Evolutionary conservation across 2,888 invertebrate species (phyloP).

Genomic region (Neocrepidodera transversa): DNA sequence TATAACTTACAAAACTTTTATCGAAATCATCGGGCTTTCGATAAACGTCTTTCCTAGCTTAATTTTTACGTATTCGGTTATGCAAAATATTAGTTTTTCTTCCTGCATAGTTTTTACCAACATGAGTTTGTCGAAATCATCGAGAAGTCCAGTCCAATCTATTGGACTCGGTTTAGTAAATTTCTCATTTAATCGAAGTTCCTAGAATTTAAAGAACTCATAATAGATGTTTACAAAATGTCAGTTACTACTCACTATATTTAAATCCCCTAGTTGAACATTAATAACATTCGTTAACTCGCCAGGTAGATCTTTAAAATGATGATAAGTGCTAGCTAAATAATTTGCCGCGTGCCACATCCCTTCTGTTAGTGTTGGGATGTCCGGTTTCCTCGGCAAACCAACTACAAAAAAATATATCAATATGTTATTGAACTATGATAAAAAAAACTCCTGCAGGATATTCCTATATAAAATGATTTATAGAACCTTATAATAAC

Average conservation of each 20-base stretch:
- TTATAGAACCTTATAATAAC: constrained; percentile 6
- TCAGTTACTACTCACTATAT: constrained; percentile 63
- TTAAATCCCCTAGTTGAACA: constrained; percentile 68
- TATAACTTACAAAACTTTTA: constrained; percentile 69
- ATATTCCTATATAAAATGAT: neutral
- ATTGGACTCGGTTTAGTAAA: constrained; percentile 33
- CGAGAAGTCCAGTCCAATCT: constrained; percentile 71
- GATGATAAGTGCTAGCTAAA: constrained; percentile 65
- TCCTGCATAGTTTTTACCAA: constrained; percentile 78
- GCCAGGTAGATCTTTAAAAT: constrained; percentile 64
- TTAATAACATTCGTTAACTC: constrained; percentile 66
- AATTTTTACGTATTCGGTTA: constrained; percentile 78
- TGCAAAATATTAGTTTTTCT: constrained; percentile 82
- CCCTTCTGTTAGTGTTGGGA: constrained; percentile 67
- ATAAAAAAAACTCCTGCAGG: neutral
- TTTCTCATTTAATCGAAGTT: neutral
- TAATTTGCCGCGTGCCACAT: constrained; percentile 76
- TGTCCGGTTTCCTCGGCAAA: constrained; percentile 66
- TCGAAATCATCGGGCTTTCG: constrained; percentile 79
- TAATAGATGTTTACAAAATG: too few species aligned
- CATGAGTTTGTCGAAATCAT: constrained; percentile 81
- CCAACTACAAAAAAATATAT: constrained; percentile 15
- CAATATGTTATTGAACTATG: too few species aligned
- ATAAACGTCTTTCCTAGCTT: constrained; percentile 82
- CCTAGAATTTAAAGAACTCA: neutral